These are phyloP conservation scores for Tetraodon nigroviridis DNA, from an alignment of 2,113 vertebrate genomes.

Conservation along the genomic window DNA sequence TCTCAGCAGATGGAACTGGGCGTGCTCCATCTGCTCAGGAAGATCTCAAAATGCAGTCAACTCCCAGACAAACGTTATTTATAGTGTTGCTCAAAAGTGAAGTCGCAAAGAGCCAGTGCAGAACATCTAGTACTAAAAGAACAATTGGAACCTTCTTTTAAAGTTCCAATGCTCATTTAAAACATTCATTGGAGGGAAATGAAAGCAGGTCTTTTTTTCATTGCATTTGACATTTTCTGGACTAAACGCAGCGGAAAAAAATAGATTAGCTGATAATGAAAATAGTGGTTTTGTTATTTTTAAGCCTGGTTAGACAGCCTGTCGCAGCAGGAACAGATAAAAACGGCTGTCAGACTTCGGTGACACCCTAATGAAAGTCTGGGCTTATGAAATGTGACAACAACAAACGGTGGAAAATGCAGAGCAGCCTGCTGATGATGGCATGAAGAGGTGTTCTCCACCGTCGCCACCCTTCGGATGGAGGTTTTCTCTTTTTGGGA, in stretches of 20 bases:
- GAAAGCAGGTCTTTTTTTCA: background rate
- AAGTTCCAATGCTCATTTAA: background rate
- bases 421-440: background rate
- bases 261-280: slow-evolving; percentile 1
- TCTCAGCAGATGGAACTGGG: slow-evolving; percentile 23
- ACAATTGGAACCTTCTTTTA: background rate
- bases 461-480: background rate
- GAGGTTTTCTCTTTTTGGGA: background rate
- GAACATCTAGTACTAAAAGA: background rate
- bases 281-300: slow-evolving; percentile 4
- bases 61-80: slow-evolving; percentile 15
- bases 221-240: background rate
- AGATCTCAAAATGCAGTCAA: slow-evolving; percentile 10
- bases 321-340: background rate
- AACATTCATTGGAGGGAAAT: background rate
- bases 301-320: slow-evolving; percentile 7
- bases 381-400: background rate
- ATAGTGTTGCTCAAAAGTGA: slow-evolving; percentile 6
- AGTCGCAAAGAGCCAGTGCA: background rate
- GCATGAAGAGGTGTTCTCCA: slow-evolving; percentile 1
- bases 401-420: background rate
- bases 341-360: background rate
- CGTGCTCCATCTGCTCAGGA: slow-evolving; percentile 25
- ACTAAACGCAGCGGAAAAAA: background rate
- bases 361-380: background rate